Conservation (phyloP, 2,888 invertebrate species). For the Barypeithes pellucidus region DNA sequence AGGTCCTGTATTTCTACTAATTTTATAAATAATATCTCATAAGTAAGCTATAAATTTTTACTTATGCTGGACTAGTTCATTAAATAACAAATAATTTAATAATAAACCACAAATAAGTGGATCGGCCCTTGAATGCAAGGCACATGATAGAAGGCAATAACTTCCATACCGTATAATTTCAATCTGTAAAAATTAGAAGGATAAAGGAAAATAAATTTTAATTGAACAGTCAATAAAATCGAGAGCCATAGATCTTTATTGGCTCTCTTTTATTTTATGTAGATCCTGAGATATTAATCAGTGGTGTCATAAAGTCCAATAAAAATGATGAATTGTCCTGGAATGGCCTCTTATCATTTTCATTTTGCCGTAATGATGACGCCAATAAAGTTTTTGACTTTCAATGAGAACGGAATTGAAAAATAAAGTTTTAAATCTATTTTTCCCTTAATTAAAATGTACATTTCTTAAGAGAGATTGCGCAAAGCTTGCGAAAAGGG, state of each 20-base stretch:
- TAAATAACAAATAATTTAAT: no score
- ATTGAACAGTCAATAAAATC: conserved; percentile 31
- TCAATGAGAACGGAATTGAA: conserved; percentile 27
- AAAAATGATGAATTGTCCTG: conserved; percentile 35
- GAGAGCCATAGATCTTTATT: conserved; percentile 23
- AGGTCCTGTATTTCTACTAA: no score
- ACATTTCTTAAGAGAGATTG: neutral
- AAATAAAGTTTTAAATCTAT: conserved; percentile 34
- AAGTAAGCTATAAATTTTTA: no score
- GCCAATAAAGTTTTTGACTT: conserved; percentile 39
- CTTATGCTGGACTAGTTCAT: no score
- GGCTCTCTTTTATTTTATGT: conserved; percentile 31
- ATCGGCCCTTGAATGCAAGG: no score
- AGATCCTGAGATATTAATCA: conserved; percentile 34
- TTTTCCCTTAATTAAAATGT: conserved; percentile 23
- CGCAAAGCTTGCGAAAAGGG: neutral
- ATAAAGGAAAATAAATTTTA: conserved; percentile 17
- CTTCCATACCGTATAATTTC: neutral
- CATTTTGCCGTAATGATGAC: conserved; percentile 33
- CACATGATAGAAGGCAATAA: no score
- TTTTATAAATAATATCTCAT: no score
- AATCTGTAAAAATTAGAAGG: neutral
- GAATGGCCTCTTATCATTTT: conserved; percentile 34
- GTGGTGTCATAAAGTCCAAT: conserved; percentile 32
- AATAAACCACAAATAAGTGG: no score